Evolutionary conservation across 1,140 invertebrate species (phyloP).

Genomic region (Drosophila pectinifera): DNA sequence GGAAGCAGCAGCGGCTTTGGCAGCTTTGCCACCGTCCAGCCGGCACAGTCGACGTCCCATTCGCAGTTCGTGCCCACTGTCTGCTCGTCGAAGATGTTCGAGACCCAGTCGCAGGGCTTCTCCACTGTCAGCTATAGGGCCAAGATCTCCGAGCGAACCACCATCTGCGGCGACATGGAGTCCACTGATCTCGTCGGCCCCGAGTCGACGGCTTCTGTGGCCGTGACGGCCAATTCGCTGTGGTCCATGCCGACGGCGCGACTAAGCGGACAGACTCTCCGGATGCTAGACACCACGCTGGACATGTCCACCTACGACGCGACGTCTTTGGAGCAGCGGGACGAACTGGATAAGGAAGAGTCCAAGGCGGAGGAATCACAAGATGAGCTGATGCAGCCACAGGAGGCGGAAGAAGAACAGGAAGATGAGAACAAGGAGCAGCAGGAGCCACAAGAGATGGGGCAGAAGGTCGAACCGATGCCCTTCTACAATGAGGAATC

Average conservation of each 20-base stretch:
- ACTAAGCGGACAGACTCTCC: not conserved
- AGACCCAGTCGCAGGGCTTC: constrained; percentile 18
- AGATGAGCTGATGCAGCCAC: too few relatives aligned
- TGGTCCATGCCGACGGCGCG: constrained; percentile 35
- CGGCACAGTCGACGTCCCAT: constrained; percentile 26
- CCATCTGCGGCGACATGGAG: constrained; percentile 61
- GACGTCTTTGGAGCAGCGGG: constrained; percentile 26
- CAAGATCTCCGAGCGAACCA: constrained; percentile 72
- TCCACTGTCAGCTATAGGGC: constrained; percentile 1
- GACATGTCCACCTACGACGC: constrained; percentile 76
- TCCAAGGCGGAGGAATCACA: too few relatives aligned
- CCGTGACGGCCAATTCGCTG: not conserved
- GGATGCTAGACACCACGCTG: constrained; percentile 74
- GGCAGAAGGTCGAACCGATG: constrained; percentile 31
- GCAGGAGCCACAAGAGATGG: not conserved
- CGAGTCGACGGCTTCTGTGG: not conserved
- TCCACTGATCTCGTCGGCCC: constrained; percentile 26
- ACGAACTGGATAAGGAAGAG: not conserved
- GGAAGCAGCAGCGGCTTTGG: constrained; percentile 65
- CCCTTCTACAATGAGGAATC: constrained; percentile 55
- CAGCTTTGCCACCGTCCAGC: constrained; percentile 47
- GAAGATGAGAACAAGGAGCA: not conserved
- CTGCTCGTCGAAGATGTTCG: constrained; percentile 74
- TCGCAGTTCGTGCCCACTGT: constrained; percentile 64
- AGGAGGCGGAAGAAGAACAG: not conserved